Evolutionary conservation across 2,797 vertebrate genomes (phyloP).

Genomic region (Microchirus variegatus): DNA sequence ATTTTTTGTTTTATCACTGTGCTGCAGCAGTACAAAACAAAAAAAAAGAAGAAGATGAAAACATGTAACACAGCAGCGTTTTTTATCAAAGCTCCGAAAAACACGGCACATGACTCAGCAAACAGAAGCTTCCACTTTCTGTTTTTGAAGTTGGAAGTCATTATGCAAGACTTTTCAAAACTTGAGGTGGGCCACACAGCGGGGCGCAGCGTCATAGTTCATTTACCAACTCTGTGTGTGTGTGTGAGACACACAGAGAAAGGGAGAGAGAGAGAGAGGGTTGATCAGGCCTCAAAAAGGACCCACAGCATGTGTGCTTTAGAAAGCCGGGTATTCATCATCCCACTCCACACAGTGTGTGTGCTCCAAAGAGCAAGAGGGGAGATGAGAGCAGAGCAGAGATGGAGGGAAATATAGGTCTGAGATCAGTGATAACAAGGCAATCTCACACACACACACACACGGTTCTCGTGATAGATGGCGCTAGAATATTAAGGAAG

Average conservation of each 20-base stretch:
- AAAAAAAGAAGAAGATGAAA: slow-evolving; percentile 1
- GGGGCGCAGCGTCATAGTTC: slow-evolving; percentile 28
- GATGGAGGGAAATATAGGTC: slow-evolving; percentile 72
- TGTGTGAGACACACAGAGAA: not conserved
- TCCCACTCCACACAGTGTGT: slow-evolving; percentile 59
- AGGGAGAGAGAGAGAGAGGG: not conserved
- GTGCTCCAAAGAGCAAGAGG: slow-evolving; percentile 56
- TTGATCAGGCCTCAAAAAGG: slow-evolving; percentile 30
- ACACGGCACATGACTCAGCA: slow-evolving; percentile 66
- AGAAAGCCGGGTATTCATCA: slow-evolving; percentile 73
- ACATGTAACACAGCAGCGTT: slow-evolving; percentile 32
- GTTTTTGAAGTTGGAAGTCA: slow-evolving; percentile 51
- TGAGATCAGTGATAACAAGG: slow-evolving; percentile 80
- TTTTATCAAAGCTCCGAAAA: slow-evolving; percentile 33
- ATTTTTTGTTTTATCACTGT: slow-evolving; percentile 12
- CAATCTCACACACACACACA: slow-evolving; percentile 84
- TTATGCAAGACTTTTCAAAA: slow-evolving; percentile 61
- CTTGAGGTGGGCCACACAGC: slow-evolving; percentile 43
- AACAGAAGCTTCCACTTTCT: slow-evolving; percentile 48
- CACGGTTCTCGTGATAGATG: slow-evolving; percentile 76
- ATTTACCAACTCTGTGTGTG: slow-evolving; percentile 26
- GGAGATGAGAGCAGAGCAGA: slow-evolving; percentile 60
- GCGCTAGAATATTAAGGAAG: slow-evolving; percentile 71
- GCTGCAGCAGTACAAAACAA: slow-evolving; percentile 28
- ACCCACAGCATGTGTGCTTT: slow-evolving; percentile 59